These are phyloP conservation scores for Megaustenia siamemsis DNA, from an alignment of 2,888 invertebrate genomes.

Conservation along the genomic window DNA sequence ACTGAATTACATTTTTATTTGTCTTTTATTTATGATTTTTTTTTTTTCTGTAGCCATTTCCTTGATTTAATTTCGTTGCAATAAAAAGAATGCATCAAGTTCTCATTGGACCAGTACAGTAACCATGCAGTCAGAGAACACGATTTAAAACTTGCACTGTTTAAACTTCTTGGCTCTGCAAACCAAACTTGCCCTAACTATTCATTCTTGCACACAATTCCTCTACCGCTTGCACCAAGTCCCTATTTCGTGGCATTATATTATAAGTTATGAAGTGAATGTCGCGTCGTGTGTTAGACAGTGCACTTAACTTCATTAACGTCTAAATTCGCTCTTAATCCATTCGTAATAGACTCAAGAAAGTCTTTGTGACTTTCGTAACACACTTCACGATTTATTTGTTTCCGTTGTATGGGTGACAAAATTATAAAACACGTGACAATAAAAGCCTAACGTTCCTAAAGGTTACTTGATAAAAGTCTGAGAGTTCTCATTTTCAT, in stretches of 20 bases:
- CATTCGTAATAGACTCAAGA: slow-evolving; percentile 8
- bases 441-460: neutral
- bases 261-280: neutral
- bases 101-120: too few species aligned
- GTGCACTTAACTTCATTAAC: slow-evolving; percentile 35
- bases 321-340: slow-evolving; percentile 12
- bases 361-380: slow-evolving; percentile 4
- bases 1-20: neutral
- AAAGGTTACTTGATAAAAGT: slow-evolving; percentile 9
- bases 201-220: neutral
- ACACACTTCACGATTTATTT: neutral
- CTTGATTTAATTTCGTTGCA: too few species aligned
- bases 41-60: too few species aligned
- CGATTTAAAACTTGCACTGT: neutral
- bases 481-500: slow-evolving; percentile 5
- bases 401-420: slow-evolving; percentile 18
- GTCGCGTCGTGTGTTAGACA: slow-evolving; percentile 15
- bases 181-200: neutral
- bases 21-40: neutral
- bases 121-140: neutral
- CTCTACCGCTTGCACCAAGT: slow-evolving; percentile 11
- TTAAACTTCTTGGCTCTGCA: neutral
- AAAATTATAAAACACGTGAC: slow-evolving; percentile 11
- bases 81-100: too few species aligned
- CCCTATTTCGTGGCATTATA: neutral